A percentile compares a stretch with the other conserved stretches of the same genome.
Conservation (phyloP, 30 jellyfish, hydroid and myxozoan species). For the Morbakka virulenta region DNA sequence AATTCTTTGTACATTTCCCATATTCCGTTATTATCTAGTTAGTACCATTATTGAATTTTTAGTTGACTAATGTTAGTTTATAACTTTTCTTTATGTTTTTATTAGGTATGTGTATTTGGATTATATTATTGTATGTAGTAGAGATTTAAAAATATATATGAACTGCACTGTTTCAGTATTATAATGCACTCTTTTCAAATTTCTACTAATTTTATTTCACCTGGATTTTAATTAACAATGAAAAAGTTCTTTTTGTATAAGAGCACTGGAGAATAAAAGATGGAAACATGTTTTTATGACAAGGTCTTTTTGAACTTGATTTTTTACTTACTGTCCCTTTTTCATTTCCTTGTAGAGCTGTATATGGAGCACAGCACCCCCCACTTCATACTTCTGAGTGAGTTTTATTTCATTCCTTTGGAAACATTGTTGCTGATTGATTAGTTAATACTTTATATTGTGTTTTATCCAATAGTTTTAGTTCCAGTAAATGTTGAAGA, state of each 20-base stretch:
- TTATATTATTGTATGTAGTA: no score
- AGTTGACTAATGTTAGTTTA: no score
- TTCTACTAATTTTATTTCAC: background rate
- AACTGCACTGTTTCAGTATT: no score
- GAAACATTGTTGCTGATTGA: background rate
- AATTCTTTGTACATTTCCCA: no score
- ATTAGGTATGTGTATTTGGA: no score
- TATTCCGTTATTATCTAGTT: no score
- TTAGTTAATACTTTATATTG: background rate
- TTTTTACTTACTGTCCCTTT: background rate
- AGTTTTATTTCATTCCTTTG: slow-evolving; percentile 1
- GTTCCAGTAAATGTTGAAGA: no score
- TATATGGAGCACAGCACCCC: slow-evolving; percentile 97
- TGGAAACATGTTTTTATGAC: background rate
- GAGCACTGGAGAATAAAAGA: background rate
- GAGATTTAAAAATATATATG: no score
- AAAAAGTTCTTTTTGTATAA: background rate
- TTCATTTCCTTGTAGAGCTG: slow-evolving; percentile 59
- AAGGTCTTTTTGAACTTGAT: background rate
- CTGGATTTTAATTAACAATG: background rate
- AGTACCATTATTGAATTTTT: no score
- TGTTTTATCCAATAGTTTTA: no score
- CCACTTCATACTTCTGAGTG: slow-evolving; percentile 88
- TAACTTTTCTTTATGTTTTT: no score
- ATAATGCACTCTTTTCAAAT: background rate